These are phyloP conservation scores for Oxyruncus cristatus DNA, from an alignment of 2,113 vertebrate genomes.

Conservation along the genomic window DNA sequence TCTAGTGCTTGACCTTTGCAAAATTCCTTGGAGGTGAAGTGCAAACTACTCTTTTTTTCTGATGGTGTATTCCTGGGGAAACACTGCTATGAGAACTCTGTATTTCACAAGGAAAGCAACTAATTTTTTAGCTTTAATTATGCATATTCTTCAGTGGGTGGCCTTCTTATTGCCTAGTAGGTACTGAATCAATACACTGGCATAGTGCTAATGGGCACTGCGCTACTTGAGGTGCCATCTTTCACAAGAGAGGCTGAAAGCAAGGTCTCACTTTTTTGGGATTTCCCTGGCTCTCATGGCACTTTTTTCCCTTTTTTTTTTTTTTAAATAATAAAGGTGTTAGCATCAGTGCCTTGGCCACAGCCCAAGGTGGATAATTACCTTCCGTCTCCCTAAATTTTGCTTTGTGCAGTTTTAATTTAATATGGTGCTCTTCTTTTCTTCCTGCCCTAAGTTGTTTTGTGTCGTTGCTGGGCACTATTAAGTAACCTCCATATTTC, in stretches of 20 bases:
- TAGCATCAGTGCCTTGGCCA: background rate
- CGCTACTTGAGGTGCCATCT: background rate
- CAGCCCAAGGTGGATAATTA: slow-evolving; percentile 1
- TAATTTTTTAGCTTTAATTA: slow-evolving; percentile 32
- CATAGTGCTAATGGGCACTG: background rate
- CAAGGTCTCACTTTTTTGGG: background rate
- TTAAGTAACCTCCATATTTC: slow-evolving; percentile 33
- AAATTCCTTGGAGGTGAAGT: background rate
- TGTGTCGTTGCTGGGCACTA: slow-evolving; percentile 8
- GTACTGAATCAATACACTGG: background rate
- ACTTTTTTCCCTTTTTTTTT: background rate
- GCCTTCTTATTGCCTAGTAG: background rate
- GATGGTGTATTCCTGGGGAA: background rate
- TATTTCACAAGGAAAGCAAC: background rate
- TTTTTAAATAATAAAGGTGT: background rate
- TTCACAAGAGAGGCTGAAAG: background rate
- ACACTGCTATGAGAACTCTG: background rate
- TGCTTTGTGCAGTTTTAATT: slow-evolving; percentile 37
- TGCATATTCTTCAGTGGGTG: slow-evolving; percentile 19
- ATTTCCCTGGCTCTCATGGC: background rate
- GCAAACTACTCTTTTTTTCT: background rate
- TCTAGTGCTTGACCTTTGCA: background rate
- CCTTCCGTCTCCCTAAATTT: slow-evolving; percentile 27
- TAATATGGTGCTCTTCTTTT: background rate
- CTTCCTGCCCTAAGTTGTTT: slow-evolving; percentile 22